Evolutionary conservation across 2,113 vertebrate species (phyloP).

Genomic region (Petromus typicus): DNA sequence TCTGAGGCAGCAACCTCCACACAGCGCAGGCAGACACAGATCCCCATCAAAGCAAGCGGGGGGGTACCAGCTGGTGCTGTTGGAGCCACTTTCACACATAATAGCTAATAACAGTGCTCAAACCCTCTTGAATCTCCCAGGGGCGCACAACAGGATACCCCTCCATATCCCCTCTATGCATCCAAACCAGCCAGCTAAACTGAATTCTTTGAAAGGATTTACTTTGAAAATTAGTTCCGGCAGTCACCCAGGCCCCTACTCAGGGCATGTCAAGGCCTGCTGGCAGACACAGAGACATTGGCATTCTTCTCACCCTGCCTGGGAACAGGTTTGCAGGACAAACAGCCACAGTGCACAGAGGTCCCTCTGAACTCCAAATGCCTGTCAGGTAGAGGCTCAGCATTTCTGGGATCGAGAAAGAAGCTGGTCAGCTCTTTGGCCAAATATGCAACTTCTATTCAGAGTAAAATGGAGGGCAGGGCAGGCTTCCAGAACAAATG

Average conservation of each 20-base stretch:
- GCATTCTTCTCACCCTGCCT: background rate
- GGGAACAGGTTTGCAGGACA: background rate
- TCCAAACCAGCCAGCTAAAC: background rate
- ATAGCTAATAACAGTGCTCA: background rate
- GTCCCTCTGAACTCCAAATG: slow-evolving; percentile 12
- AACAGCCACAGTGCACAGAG: background rate
- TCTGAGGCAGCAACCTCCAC: background rate
- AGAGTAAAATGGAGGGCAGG: background rate
- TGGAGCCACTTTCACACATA: background rate
- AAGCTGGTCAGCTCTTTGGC: background rate
- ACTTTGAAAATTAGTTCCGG: slow-evolving; percentile 25
- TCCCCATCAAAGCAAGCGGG: background rate
- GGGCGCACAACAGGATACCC: background rate
- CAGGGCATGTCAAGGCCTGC: background rate
- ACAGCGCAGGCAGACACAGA: too few relatives aligned
- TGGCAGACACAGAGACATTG: background rate
- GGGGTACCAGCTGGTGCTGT: fast-evolving
- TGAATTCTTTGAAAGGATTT: slow-evolving; percentile 1
- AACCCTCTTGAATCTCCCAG: background rate
- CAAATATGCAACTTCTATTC: background rate
- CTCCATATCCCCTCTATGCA: background rate
- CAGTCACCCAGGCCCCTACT: background rate
- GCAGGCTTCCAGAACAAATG: slow-evolving; percentile 35
- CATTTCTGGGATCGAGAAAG: background rate
- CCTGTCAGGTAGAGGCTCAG: slow-evolving; percentile 33